Evolutionary conservation across 2,888 invertebrate genomes (phyloP).

Genomic region (Drosophila pseudotalamancana): DNA sequence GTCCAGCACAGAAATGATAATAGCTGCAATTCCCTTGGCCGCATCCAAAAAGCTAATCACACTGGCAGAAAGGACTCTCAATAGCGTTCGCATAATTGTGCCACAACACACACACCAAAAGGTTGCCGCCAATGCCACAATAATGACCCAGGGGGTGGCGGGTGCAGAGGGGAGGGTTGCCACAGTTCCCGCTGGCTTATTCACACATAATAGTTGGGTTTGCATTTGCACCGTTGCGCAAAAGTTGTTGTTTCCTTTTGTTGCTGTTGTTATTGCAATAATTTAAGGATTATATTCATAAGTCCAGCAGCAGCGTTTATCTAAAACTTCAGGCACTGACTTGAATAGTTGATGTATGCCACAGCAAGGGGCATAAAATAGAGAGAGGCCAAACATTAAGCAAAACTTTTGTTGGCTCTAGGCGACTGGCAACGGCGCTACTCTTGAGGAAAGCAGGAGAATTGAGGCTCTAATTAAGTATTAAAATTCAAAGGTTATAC

Average conservation of each 20-base stretch:
- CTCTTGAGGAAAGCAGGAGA: neutral
- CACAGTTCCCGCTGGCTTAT: conserved; percentile 49
- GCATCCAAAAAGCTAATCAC: conserved; percentile 75
- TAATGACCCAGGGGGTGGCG: conserved; percentile 13
- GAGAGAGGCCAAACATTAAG: neutral
- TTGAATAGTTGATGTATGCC: conserved; percentile 41
- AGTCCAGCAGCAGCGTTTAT: conserved; percentile 66
- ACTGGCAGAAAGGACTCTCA: conserved; percentile 39
- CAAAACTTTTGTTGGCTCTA: neutral
- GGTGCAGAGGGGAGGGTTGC: too few species aligned
- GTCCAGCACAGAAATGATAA: conserved; percentile 41
- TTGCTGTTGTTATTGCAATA: conserved; percentile 67
- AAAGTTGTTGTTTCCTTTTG: conserved; percentile 34
- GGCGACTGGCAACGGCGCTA: conserved; percentile 13
- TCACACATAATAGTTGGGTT: conserved; percentile 70
- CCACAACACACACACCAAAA: conserved; percentile 39
- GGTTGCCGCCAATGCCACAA: conserved; percentile 35
- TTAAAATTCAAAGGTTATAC: too few species aligned
- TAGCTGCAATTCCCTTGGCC: conserved; percentile 49
- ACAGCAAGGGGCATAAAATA: conserved; percentile 1
- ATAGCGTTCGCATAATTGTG: conserved; percentile 66
- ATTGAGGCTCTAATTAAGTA: too few species aligned
- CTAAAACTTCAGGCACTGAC: conserved; percentile 50
- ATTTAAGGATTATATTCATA: conserved; percentile 78
- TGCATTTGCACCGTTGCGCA: conserved; percentile 58